phyloP scores from a whole-genome alignment of 2,113 vertebrate genomes.

The Turnix velox region DNA sequence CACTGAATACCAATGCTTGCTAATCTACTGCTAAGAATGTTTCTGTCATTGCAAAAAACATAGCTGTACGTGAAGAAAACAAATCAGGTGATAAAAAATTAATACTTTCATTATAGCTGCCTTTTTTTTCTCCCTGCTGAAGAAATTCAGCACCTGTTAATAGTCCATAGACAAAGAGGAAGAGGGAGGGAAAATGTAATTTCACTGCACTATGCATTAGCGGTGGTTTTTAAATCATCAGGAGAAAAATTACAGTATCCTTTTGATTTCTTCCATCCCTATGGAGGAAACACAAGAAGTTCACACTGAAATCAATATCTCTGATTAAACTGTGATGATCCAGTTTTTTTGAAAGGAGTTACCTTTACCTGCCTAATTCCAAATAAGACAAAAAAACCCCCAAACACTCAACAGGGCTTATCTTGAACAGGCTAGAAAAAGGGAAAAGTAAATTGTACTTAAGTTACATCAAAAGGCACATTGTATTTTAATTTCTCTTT shows the following conservation, averaged over 20 bases:
- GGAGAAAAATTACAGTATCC: neutral
- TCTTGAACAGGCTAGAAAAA: neutral
- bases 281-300: neutral
- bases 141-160: slow-evolving; percentile 4
- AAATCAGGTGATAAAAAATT: slow-evolving; percentile 1
- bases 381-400: neutral
- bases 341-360: neutral
- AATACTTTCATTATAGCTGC: neutral
- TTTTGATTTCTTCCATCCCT: slow-evolving; percentile 1
- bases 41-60: neutral
- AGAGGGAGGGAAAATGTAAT: neutral
- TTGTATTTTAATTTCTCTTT: neutral
- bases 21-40: neutral
- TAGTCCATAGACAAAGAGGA: neutral
- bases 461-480: neutral
- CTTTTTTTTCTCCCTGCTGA: neutral
- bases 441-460: neutral
- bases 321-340: neutral
- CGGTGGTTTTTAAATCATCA: slow-evolving; percentile 24
- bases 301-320: neutral
- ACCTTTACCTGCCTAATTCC: neutral
- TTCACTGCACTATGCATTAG: neutral
- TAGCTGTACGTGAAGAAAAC: neutral
- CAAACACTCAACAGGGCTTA: neutral
- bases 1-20: neutral